Evolutionary conservation across 2,113 vertebrate species (phyloP), one percentile per base, ranked within the genome.

Genomic region (Tragelaphus scriptus): DNA sequence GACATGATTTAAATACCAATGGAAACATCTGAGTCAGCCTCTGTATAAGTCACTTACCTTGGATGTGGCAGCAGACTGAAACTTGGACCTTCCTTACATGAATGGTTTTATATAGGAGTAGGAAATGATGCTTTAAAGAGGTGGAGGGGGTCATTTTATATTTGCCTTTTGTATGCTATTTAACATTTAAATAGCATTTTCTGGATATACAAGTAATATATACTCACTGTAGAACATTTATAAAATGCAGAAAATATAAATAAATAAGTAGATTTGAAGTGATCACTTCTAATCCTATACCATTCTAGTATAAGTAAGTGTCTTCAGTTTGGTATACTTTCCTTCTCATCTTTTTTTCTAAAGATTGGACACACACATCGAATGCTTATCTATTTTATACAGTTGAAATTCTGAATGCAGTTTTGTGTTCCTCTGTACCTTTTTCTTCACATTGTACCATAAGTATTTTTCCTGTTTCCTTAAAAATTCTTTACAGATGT

Each of bases 21-120:
- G 53, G 85, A 21, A 40, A 51, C 55, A 6, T 8, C n/a, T 6
- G 36, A 17, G 51, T 30, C 30, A 23, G 8, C 0, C 0, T 4
- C 2, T 0, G n/a, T 23, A 1, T 11, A 44, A 44, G 68, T 56
- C 19, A 40, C 17, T 85, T 55, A 32, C 44, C 68, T 49, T 16
- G 68, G 53, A 2, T 21, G 25, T 11, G 2, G 30, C 0, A 3
- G 53, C 19, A 26, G 85, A 4, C 40, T 28, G 53, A 55, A 11
- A 40, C 14, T 12, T 4, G 30, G 59, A 32, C 23, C 51, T 71
- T 47, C 68, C 30, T 65, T 44, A 3, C 1, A 2, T 1, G 25
- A 23, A 56, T 6, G 15, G 19, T 36, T 59, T 32, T 25, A 30
- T 3, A 4, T 0, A 59, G 32, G 17, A 6, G 5, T 3, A 5